These are phyloP conservation scores for Leucophenga maculata DNA, from an alignment of 2,888 invertebrate genomes.

Conservation along the genomic window DNA sequence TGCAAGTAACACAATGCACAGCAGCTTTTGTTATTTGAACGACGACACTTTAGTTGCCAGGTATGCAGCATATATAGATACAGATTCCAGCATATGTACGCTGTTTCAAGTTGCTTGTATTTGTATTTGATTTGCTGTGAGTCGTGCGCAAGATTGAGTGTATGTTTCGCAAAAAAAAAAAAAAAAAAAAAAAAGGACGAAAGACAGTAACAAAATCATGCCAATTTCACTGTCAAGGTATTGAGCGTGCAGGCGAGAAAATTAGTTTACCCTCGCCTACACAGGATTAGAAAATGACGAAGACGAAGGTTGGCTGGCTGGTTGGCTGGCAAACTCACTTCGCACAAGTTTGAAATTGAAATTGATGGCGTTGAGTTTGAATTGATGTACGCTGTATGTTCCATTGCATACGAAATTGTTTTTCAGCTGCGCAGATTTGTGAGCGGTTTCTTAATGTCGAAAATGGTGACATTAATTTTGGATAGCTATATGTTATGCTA, in stretches of 20 bases:
- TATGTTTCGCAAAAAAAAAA: constrained; percentile 42
- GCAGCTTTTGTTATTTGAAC: constrained; percentile 27
- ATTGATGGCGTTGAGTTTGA: constrained; percentile 56
- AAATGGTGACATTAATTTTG: background rate
- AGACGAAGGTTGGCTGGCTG: background rate
- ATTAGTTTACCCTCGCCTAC: constrained; percentile 67
- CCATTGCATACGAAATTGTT: too few relatives aligned
- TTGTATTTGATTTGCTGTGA: constrained; percentile 13
- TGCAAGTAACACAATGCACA: constrained; percentile 1
- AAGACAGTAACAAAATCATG: constrained; percentile 53
- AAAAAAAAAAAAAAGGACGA: background rate
- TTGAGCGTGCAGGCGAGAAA: constrained; percentile 60
- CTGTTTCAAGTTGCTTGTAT: constrained; percentile 11
- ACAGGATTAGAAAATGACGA: constrained; percentile 29
- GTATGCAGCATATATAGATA: constrained; percentile 38
- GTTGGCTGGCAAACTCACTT: background rate
- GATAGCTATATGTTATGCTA: too few relatives aligned
- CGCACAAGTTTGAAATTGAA: constrained; percentile 64
- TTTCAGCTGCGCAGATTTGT: constrained; percentile 16
- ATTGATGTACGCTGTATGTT: too few relatives aligned
- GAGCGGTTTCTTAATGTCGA: background rate
- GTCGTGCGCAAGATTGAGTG: constrained; percentile 27
- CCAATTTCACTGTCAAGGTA: constrained; percentile 70
- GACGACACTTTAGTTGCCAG: constrained; percentile 24
- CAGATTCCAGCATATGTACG: background rate